Conservation (phyloP, 2,113 vertebrate species). For the human region GRCh38 chr1:200044501-200045000, state of each 20-base stretch:
- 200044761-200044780: slow-evolving; percentile 43
- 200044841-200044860: background rate
- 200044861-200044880: background rate
- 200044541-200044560: background rate
- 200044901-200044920: slow-evolving; percentile 37
- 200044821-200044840: background rate
- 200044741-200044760: slow-evolving; percentile 29
- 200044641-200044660: slow-evolving; percentile 51
- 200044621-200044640: slow-evolving; percentile 41
- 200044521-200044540: background rate
- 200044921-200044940: slow-evolving; percentile 51
- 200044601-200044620: background rate
- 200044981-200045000: slow-evolving; percentile 18
- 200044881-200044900: slow-evolving; percentile 8
- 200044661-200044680: background rate
- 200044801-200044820: background rate
- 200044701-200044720: slow-evolving; percentile 22
- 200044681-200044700: slow-evolving; percentile 68
- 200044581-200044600: slow-evolving; percentile 36
- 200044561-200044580: slow-evolving; percentile 20
- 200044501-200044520: background rate
- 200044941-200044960: slow-evolving; percentile 57
- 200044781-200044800: slow-evolving; percentile 8
- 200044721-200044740: slow-evolving; percentile 39
- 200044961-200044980: slow-evolving; percentile 35